phyloP scores from a whole-genome alignment of 2,113 vertebrate genomes.

The Laticauda laticaudata region DNA sequence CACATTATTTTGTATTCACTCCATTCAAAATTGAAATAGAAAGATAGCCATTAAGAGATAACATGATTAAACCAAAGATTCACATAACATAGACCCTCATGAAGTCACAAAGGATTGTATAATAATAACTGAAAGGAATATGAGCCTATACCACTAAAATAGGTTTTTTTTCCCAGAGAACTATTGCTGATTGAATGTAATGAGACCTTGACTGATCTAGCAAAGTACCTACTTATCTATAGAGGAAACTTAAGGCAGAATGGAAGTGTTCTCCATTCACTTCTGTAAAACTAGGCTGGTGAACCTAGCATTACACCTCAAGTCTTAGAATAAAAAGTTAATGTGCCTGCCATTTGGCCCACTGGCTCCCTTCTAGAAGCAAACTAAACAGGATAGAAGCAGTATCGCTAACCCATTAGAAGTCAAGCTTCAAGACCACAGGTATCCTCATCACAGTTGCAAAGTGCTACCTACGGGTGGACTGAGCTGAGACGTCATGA shows the following conservation, averaged over 20 bases:
- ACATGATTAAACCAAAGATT: not conserved
- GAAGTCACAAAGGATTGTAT: not conserved
- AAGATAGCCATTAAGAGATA: not conserved
- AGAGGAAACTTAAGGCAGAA: not conserved
- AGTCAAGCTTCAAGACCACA: not conserved
- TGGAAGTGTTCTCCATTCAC: not conserved
- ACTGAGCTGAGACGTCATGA: constrained; percentile 31
- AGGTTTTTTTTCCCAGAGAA: not conserved
- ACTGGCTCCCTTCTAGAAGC: not conserved
- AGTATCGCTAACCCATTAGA: not conserved
- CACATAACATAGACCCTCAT: not conserved
- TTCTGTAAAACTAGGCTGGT: not conserved
- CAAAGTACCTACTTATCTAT: not conserved
- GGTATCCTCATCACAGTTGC: not conserved
- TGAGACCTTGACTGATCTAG: not conserved
- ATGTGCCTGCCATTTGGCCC: not conserved
- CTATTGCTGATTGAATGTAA: not conserved
- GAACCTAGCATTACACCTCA: not conserved
- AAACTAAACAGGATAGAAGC: not conserved
- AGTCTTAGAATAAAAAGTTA: not conserved
- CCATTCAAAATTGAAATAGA: not conserved
- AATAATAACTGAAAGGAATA: not conserved
- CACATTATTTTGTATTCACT: not conserved
- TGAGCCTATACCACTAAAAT: not conserved
- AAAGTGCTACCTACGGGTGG: constrained; percentile 11